Conservation (phyloP, 2,888 invertebrate species). For the Thecocarcelia acutangulata region DNA sequence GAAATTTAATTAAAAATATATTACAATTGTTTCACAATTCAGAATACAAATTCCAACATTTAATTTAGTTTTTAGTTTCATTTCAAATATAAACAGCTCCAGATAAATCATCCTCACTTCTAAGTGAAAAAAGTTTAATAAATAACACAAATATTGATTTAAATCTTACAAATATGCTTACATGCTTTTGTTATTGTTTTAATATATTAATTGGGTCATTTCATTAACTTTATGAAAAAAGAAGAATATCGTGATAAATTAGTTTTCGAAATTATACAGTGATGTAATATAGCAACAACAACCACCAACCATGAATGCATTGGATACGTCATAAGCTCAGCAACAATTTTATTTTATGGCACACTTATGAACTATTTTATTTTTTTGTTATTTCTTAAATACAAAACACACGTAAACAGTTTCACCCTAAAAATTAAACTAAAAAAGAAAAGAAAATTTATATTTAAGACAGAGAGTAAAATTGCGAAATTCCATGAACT, state of each 20-base stretch:
- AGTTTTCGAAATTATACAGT: constrained; percentile 24
- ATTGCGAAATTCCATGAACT: constrained; percentile 36
- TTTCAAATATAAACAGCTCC: no score
- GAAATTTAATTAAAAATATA: no score
- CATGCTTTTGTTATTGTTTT: constrained; percentile 19
- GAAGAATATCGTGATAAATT: constrained; percentile 8
- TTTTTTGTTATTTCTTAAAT: constrained; percentile 3
- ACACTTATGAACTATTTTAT: background rate
- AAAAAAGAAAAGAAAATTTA: background rate
- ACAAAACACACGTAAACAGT: constrained; percentile 13
- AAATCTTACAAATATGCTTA: background rate
- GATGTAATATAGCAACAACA: constrained; percentile 37
- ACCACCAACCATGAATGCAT: constrained; percentile 30
- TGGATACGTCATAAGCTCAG: constrained; percentile 47
- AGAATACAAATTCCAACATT: no score
- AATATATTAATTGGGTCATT: constrained; percentile 35
- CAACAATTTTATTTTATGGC: constrained; percentile 42
- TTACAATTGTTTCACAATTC: no score
- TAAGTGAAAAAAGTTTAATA: no score
- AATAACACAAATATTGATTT: background rate
- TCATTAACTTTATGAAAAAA: constrained; percentile 3
- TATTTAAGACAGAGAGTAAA: constrained; percentile 15
- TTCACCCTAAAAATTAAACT: constrained; percentile 12
- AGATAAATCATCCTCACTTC: no score
- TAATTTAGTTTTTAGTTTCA: no score